phyloP scores from a whole-genome alignment of 2,113 vertebrate genomes.

The Siniperca chuatsi region DNA sequence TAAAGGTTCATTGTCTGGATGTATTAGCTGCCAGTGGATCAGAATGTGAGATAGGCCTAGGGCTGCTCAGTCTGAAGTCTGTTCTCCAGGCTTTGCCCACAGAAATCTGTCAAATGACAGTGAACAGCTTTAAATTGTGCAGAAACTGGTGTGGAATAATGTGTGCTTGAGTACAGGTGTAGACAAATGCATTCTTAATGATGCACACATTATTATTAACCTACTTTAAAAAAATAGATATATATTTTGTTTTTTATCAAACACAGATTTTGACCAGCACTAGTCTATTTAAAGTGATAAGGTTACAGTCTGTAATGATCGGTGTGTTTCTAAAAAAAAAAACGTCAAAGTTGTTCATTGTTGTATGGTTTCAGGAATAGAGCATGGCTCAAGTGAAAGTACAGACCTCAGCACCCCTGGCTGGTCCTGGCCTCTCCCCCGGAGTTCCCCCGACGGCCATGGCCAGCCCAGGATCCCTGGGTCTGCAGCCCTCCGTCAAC shows the following conservation, averaged over 20 bases:
- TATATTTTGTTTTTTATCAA: not conserved
- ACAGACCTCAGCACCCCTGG: conserved; percentile 90
- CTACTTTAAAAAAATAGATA: too few species aligned
- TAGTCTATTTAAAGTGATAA: not conserved
- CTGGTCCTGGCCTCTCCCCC: conserved; percentile 88
- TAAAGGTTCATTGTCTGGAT: conserved; percentile 79
- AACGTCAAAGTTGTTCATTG: not conserved
- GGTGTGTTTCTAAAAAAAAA: not conserved
- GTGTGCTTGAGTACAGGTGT: not conserved
- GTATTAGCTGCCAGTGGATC: conserved; percentile 70
- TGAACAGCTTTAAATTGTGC: conserved; percentile 18
- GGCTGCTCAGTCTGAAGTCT: conserved; percentile 63
- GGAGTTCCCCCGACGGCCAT: conserved; percentile 85
- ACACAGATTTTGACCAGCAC: not conserved
- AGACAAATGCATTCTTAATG: not conserved
- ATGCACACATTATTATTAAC: not conserved
- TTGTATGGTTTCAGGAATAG: conserved; percentile 82
- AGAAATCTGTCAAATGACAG: conserved; percentile 45
- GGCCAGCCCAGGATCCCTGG: conserved; percentile 87
- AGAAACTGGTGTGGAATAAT: not conserved
- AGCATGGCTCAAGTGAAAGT: conserved; percentile 96
- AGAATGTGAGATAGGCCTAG: conserved; percentile 73
- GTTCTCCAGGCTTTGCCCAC: conserved; percentile 32
- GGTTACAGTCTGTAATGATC: not conserved
- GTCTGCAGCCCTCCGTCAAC: conserved; percentile 90